Conservation (phyloP, 2,888 invertebrate genomes). For the Chorisops tibialis region DNA sequence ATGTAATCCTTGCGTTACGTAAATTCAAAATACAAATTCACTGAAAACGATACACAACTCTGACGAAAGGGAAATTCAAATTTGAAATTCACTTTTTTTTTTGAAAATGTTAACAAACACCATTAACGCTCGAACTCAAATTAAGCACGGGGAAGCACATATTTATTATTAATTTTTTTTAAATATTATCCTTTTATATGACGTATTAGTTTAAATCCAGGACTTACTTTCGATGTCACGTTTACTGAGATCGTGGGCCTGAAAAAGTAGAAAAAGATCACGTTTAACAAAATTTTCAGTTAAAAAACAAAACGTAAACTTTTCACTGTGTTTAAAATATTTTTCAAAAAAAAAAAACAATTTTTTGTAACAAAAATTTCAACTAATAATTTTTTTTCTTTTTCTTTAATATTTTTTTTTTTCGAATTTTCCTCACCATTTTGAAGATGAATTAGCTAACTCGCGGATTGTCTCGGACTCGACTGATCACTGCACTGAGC, state of each 20-base stretch:
- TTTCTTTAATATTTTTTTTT: constrained; percentile 23
- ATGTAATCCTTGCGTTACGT: too few species aligned
- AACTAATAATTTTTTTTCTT: background rate
- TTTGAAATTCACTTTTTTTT: too few species aligned
- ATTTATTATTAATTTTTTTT: too few species aligned
- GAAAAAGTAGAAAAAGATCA: constrained; percentile 51
- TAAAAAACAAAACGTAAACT: constrained; percentile 4
- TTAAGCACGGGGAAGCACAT: too few species aligned
- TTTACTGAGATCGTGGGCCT: constrained; percentile 79
- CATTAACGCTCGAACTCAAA: too few species aligned
- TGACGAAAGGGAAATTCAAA: too few species aligned
- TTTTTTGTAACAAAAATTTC: background rate
- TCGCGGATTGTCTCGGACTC: constrained; percentile 54
- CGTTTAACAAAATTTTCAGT: constrained; percentile 20
- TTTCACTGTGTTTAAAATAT: constrained; percentile 6
- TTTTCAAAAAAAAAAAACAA: background rate
- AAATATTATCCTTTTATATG: background rate
- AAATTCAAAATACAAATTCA: too few species aligned
- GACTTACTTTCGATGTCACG: constrained; percentile 89
- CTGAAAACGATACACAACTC: too few species aligned
- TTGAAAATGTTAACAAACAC: too few species aligned
- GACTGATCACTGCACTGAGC: constrained; percentile 51
- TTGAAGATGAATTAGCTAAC: constrained; percentile 57
- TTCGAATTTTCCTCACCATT: constrained; percentile 58
- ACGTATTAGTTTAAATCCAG: constrained; percentile 28